Percentiles rank a stretch among this genome's conserved stretches.
These are phyloP conservation scores for Sinocyclocheilus grahami DNA, from an alignment of 2,113 vertebrate species.

Conservation along the genomic window DNA sequence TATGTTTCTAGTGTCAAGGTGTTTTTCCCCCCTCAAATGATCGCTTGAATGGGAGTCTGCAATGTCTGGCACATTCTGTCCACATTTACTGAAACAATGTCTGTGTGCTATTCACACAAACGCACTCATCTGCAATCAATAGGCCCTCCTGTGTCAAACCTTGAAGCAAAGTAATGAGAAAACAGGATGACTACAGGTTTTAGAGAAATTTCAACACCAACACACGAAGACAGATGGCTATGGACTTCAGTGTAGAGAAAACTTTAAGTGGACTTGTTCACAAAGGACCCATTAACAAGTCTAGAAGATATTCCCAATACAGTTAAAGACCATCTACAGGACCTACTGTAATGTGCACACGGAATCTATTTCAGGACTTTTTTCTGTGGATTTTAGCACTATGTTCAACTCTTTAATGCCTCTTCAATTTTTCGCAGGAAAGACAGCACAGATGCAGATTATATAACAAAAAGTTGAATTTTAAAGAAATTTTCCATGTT, in stretches of 20 bases:
- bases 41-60: slow-evolving; percentile 23
- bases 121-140: neutral
- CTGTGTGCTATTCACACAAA: slow-evolving; percentile 18
- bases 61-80: slow-evolving; percentile 30
- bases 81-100: slow-evolving; percentile 24
- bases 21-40: neutral
- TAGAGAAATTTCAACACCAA: slow-evolving; percentile 9
- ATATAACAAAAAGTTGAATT: neutral
- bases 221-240: neutral
- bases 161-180: neutral
- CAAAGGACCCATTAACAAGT: slow-evolving; percentile 8
- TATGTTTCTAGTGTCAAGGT: slow-evolving; percentile 28
- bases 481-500: neutral
- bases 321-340: neutral
- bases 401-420: too few relatives aligned
- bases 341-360: neutral
- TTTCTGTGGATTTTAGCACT: neutral
- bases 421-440: too few relatives aligned
- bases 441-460: neutral
- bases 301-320: neutral
- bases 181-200: neutral
- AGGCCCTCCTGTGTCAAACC: neutral
- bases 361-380: neutral
- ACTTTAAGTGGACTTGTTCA: neutral
- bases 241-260: neutral